Evolutionary conservation across 2,888 invertebrate genomes (phyloP).

Genomic region (Melitaea athalia): DNA sequence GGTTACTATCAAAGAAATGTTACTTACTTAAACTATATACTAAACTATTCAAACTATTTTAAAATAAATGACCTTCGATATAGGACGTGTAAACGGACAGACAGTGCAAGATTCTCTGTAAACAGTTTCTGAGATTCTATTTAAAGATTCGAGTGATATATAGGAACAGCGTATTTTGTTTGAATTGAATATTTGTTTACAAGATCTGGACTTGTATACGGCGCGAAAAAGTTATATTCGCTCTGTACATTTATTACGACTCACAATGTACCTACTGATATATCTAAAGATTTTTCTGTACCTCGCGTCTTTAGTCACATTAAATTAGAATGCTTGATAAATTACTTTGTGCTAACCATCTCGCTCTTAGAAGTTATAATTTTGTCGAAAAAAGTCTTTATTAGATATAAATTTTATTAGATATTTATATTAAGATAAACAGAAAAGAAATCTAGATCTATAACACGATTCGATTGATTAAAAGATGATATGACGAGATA

Average conservation of each 20-base stretch:
- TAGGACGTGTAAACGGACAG: slow-evolving; percentile 52
- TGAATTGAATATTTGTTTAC: neutral
- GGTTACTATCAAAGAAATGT: neutral
- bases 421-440: neutral
- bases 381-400: too few relatives aligned
- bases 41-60: slow-evolving; percentile 12
- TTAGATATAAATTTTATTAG: too few relatives aligned
- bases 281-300: neutral
- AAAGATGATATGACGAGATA: neutral
- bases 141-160: slow-evolving; percentile 57
- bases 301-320: too few relatives aligned
- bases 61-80: slow-evolving; percentile 50
- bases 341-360: too few relatives aligned
- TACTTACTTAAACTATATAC: neutral
- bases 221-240: neutral
- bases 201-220: neutral
- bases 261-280: neutral
- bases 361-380: too few relatives aligned
- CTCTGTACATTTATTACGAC: neutral
- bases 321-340: too few relatives aligned
- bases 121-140: slow-evolving; percentile 59
- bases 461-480: neutral
- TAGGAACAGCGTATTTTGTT: slow-evolving; percentile 37
- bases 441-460: neutral
- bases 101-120: slow-evolving; percentile 54